Evolutionary conservation across 2,113 vertebrate species (phyloP), one percentile per base, ranked within the genome.

Genomic region (Chaetura pelagica): DNA sequence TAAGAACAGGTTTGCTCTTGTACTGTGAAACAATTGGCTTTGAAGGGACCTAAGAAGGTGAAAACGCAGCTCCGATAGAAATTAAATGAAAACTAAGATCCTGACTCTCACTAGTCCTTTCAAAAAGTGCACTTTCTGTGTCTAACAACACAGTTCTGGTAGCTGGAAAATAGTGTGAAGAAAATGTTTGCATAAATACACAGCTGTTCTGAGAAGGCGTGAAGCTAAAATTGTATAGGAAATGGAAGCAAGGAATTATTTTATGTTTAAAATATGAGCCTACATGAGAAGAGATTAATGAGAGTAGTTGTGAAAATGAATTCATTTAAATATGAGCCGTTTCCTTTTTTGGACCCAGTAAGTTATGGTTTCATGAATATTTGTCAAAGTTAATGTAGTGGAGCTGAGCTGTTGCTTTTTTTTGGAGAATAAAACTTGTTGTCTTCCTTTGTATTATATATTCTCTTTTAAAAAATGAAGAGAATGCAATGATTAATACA

Each of bases 341-440:
- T 67, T 94, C 62, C 82, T 88, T 84, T 80, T 93, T 87, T 85
- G 88, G 82, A 86, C 73, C 62, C 14, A 2, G 57, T 92, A 87
- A 87, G 87, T 88, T 97, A 86, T 22, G 21, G 48, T 77, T 93
- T 91, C 67, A 69, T 95, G 90, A 96, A 76, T 97, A 97, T 97
- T 97, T 97, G 92, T 97, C 96, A 97, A 73, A 96, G 96, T 93
- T 95, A 98, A 96, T 96, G 95, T 95, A 90, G 93, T 77, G 78
- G 63, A 95, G 40, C 87, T 68, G 71, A 96, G 71, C 67, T 89
- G 63, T 95, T 94, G 52, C 68, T 90, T 77, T 91, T 82, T 96
- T 42, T 84, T 96, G 48, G 64, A 93, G 81, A 94, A 82, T 91
- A 49, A 83, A 87, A 89, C 57, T 55, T 30, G 32, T 88, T 96